These are phyloP conservation scores for Lepidochrysops patricia DNA, from an alignment of 2,888 invertebrate species.

Conservation along the genomic window DNA sequence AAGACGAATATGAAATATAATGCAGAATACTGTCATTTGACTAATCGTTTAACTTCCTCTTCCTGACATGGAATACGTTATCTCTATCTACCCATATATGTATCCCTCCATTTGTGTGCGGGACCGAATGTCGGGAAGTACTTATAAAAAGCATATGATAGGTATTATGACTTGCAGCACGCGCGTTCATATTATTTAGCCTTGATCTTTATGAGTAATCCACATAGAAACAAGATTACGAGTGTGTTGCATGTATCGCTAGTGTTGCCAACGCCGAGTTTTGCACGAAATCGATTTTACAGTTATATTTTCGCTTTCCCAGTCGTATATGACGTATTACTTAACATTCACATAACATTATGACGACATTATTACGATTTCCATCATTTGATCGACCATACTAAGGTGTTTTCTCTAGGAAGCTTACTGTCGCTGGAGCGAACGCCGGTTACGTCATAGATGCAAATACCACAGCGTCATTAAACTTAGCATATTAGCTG, in stretches of 20 bases:
- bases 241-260: conserved; percentile 13
- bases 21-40: no score
- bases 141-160: conserved; percentile 26
- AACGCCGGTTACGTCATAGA: neutral
- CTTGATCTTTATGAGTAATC: conserved; percentile 23
- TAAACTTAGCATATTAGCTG: neutral
- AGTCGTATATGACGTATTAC: neutral
- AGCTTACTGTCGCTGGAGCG: neutral
- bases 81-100: neutral
- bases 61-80: neutral
- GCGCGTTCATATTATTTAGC: conserved; percentile 12
- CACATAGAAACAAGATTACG: conserved; percentile 18
- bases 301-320: conserved; percentile 17
- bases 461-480: neutral
- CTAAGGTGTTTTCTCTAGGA: neutral
- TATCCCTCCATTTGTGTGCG: neutral
- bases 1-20: no score
- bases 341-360: conserved; percentile 3
- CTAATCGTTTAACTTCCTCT: neutral
- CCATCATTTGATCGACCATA: neutral
- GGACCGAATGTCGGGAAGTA: conserved; percentile 30
- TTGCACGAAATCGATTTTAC: conserved; percentile 18
- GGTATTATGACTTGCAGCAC: neutral
- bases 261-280: conserved; percentile 17
- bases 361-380: conserved; percentile 6